A percentile compares a stretch with the other conserved stretches of the same genome.
These are phyloP conservation scores for Carposina sasakii DNA, from an alignment of 1,140 invertebrate genomes.

Conservation along the genomic window DNA sequence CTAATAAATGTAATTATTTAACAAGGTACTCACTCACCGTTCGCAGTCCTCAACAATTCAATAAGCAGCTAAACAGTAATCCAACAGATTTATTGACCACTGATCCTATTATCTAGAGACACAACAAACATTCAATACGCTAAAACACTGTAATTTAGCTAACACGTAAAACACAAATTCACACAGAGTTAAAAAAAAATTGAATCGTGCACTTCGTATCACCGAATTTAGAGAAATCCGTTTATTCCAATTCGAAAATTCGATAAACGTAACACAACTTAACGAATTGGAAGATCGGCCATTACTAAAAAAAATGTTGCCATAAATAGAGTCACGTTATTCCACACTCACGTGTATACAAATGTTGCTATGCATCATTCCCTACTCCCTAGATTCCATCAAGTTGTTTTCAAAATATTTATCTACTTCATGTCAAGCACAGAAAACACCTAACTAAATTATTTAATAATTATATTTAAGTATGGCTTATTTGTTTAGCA, in stretches of 20 bases:
- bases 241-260: slow-evolving; percentile 53
- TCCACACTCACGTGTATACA: slow-evolving; percentile 44
- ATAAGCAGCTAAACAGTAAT: slow-evolving; percentile 61
- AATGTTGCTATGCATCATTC: slow-evolving; percentile 30
- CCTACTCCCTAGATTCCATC: no score
- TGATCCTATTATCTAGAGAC: slow-evolving; percentile 62
- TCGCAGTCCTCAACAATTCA: slow-evolving; percentile 46
- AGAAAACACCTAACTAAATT: no score
- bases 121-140: slow-evolving; percentile 59
- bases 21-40: slow-evolving; percentile 58
- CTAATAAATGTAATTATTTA: no score
- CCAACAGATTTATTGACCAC: slow-evolving; percentile 62
- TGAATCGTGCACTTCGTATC: slow-evolving; percentile 44
- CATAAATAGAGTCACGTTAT: slow-evolving; percentile 49
- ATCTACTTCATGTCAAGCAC: no score
- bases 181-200: slow-evolving; percentile 39
- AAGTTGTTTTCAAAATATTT: no score
- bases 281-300: slow-evolving; percentile 60
- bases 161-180: slow-evolving; percentile 49
- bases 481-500: no score
- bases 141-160: slow-evolving; percentile 48
- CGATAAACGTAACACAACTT: slow-evolving; percentile 46
- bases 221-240: slow-evolving; percentile 51
- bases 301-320: slow-evolving; percentile 66
- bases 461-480: no score